Evolutionary conservation across 2,888 invertebrate species (phyloP), one percentile per base, ranked within the genome.

Genomic region (Apotomis turbidana): DNA sequence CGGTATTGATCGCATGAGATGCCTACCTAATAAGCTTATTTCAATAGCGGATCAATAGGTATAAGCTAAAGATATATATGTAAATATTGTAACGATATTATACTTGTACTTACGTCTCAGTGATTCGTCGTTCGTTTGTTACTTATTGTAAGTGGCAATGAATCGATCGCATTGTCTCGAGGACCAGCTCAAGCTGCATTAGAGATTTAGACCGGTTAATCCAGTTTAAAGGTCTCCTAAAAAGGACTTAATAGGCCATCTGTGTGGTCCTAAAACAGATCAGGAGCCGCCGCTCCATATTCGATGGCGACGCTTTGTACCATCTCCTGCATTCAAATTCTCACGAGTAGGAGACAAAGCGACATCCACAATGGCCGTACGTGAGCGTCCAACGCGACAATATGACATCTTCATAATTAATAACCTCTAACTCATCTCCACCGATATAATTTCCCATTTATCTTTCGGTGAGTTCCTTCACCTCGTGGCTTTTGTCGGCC

Each of bases 381-480:
- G 91, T 90, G 90, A 89, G 87, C 83, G 86, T 80, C 83, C 79
- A 79, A 78, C 81, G 85, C 85, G 90, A 90, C 91, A 90, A 88
- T 91, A 87, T 91, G 93, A 90, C 93, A 89, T 85, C 90, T 90
- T 88, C 88, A 91, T 93, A 93, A 93, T 93, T 93, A 93, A 93
- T 93, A 92, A 90, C 93, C 89, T 88, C 87, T 86, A 88, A 87
- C 86, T 90, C 90, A 92, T 93, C 90, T 88, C 85, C 81, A 85
- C 88, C 89, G 90, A 93, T 93, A 93, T 91, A 90, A 93, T 93
- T 91, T 91, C 88, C 77, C 91, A 92, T 93, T 91, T 91, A 93
- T 92, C 91, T 90, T 83, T 79, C 79, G 70, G 77, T 71, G 83
- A 89, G 93, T 89, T 92, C 89, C 87, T 91, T 91, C 85, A 92